Base-by-base conservation (phyloP, 2,113 vertebrate genomes). In the Vulpes vulpes region DNA sequence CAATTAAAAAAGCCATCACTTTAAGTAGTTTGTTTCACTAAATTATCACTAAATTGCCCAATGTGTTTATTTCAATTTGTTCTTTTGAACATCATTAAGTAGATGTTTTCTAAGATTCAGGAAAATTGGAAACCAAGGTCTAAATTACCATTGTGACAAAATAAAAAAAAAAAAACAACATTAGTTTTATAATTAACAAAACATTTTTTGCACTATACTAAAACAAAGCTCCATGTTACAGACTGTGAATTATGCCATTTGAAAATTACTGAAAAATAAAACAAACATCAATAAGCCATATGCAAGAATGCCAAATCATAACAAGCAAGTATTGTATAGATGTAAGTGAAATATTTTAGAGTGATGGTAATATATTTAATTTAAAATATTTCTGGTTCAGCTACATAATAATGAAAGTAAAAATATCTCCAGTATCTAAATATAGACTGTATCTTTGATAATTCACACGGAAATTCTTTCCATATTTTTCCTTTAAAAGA, bases 21-120 rank as follows among this genome's bases (percentile, higher is more conserved):
- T 90, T 83, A 16, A 97, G 59, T 5, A 86, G 1, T 96, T 96
- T 85, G 80, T 93, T 89, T 94, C 73, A 79, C 73, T 94, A 96
- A 91, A 95, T 55, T 97, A 60, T 85, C 76, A 95, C 11, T 27
- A 83, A 97, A 53, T 64, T 85, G 30, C 80, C 69, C 20, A 62
- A 84, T 85, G 53, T 87, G 53, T 94, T 95, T 76, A 55, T 60
- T 94, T 94, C 38, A 78, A 25, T 60, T 53, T 94, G 11, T 55
- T 90, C 2, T 65, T 57, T 95, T 96, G 65, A 82, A 85, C 30
- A 85, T 1, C 94, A 59, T 79, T 87, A 92, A 22, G 22, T 65
- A 25, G 27, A 88, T 96, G 23, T 60, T 92, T 96, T 96, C 19
- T 95, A 92, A 96, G 90, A 94, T 38, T 20, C 27, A 71, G 57